phyloP scores from a whole-genome alignment of 2,888 invertebrate species.

The Lissonota sp. region DNA sequence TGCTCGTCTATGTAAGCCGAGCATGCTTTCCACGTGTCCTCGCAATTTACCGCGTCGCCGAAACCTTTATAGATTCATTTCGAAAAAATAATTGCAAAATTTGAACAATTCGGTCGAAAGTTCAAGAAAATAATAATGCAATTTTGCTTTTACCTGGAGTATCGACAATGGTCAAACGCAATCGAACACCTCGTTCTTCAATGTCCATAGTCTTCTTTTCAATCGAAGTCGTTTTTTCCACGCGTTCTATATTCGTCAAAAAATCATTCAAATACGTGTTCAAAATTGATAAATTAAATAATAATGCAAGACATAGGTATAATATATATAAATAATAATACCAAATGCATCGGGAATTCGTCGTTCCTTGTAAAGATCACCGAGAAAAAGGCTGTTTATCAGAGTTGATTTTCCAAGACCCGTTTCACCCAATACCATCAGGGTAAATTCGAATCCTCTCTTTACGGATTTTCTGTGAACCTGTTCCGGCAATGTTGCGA shows the following conservation, averaged over 20 bases:
- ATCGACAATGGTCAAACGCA: constrained; percentile 96
- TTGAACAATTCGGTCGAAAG: too few relatives aligned
- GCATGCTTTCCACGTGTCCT: constrained; percentile 96
- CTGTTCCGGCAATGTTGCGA: constrained; percentile 97
- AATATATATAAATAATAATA: too few relatives aligned
- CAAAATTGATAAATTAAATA: constrained; percentile 1
- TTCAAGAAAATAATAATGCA: too few relatives aligned
- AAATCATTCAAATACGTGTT: not conserved
- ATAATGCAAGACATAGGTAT: not conserved
- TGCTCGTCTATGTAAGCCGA: constrained; percentile 97
- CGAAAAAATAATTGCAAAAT: not conserved
- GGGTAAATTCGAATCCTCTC: constrained; percentile 97
- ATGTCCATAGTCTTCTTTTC: constrained; percentile 95
- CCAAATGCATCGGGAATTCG: constrained; percentile 90
- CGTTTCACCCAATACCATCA: constrained; percentile 98
- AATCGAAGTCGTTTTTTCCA: constrained; percentile 86
- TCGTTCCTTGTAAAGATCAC: constrained; percentile 95
- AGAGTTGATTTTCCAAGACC: constrained; percentile 98
- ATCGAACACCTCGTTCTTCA: constrained; percentile 95
- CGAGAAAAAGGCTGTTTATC: constrained; percentile 96
- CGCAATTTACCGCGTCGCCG: constrained; percentile 96
- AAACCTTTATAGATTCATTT: constrained; percentile 87
- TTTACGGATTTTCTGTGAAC: constrained; percentile 98
- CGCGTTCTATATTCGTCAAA: constrained; percentile 85
- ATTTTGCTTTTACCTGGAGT: constrained; percentile 89